These are phyloP conservation scores for Chaetodon auriga DNA, from an alignment of 2,113 vertebrate species.

Conservation along the genomic window DNA sequence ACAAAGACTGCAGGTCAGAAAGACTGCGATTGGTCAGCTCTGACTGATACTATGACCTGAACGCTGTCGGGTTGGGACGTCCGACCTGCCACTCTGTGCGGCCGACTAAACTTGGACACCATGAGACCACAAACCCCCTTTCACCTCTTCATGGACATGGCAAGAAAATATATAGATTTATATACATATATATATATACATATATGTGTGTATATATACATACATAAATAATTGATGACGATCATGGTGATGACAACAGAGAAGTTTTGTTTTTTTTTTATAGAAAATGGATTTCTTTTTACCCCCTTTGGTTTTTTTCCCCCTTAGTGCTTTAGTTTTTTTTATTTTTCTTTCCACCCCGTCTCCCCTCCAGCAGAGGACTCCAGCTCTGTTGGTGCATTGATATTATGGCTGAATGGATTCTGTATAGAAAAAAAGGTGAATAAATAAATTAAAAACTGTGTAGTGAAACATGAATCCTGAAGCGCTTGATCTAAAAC, in stretches of 20 bases:
- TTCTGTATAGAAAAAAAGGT: conserved; percentile 85
- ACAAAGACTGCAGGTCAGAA: conserved; percentile 58
- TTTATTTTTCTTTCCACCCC: conserved; percentile 45
- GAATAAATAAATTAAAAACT: conserved; percentile 86
- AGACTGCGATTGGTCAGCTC: conserved; percentile 59
- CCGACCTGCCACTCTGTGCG: conserved; percentile 39
- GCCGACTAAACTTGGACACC: conserved; percentile 45
- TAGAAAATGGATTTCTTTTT: conserved; percentile 73
- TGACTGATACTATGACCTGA: conserved; percentile 52
- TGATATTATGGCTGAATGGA: conserved; percentile 81
- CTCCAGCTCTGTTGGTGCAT: conserved; percentile 67
- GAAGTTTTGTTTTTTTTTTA: conserved; percentile 38
- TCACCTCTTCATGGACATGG: conserved; percentile 72
- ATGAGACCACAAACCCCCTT: conserved; percentile 52
- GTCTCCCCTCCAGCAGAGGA: conserved; percentile 73
- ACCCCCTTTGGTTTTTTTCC: conserved; percentile 43
- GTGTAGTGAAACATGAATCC: conserved; percentile 85
- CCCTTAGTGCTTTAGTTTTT: conserved; percentile 66
- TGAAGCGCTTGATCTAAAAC: conserved; percentile 79
- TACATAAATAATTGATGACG: conserved; percentile 69
- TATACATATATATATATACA: conserved; percentile 61
- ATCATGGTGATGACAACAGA: conserved; percentile 71
- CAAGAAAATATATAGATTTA: conserved; percentile 72
- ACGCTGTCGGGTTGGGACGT: conserved; percentile 31
- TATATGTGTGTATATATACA: conserved; percentile 36